Conservation (phyloP, 2,113 vertebrate species). For the Alaudala cheleensis region DNA sequence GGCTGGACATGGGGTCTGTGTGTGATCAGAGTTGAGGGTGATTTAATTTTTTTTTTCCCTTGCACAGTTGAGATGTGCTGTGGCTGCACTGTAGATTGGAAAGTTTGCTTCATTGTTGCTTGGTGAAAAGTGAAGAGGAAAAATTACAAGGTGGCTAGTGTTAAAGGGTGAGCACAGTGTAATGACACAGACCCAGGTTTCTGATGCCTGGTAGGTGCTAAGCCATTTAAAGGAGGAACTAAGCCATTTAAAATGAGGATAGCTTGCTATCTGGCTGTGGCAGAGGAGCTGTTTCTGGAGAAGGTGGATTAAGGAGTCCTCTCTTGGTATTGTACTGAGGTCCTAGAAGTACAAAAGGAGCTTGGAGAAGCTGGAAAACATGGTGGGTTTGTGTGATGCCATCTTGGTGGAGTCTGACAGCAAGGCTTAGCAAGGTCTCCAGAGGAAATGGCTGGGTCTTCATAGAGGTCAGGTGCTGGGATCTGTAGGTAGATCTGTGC, state of each 20-base stretch:
- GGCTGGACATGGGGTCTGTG: background rate
- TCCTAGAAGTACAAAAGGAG: background rate
- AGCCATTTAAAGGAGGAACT: slow-evolving; percentile 1
- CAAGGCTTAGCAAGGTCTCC: background rate
- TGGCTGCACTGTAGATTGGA: background rate
- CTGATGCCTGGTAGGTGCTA: background rate
- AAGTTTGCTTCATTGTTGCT: background rate
- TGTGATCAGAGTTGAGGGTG: background rate
- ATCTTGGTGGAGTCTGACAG: background rate
- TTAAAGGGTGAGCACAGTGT: background rate
- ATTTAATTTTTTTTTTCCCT: background rate
- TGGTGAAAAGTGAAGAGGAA: background rate
- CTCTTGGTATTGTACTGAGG: background rate
- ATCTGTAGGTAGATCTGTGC: background rate
- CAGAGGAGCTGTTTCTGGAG: background rate
- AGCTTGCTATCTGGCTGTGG: background rate
- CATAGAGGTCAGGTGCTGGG: background rate
- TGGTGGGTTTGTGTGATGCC: background rate
- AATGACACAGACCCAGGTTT: background rate
- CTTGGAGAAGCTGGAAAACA: background rate
- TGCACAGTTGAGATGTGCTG: background rate
- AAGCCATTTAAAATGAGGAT: slow-evolving; percentile 23
- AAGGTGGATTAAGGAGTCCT: background rate
- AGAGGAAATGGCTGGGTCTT: background rate
- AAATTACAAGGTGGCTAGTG: background rate